These are phyloP conservation scores for Dynastes grantii DNA, from an alignment of 2,888 invertebrate genomes.

Conservation along the genomic window DNA sequence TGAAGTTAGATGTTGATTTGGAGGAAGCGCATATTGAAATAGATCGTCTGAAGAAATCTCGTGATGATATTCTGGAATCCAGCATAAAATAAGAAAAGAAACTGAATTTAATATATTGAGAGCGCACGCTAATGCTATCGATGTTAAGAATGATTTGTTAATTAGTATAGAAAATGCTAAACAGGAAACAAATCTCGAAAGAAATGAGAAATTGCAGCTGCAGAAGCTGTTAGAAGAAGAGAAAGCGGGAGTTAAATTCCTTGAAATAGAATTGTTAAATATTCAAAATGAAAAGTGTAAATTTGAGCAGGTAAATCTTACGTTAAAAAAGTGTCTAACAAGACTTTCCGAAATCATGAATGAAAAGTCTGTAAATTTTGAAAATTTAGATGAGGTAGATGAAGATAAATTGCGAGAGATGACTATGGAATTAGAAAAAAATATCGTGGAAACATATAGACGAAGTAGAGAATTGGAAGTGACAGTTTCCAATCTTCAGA, in stretches of 20 bases:
- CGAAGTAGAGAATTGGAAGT: constrained; percentile 50
- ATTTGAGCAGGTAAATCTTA: constrained; percentile 40
- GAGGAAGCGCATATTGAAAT: constrained; percentile 55
- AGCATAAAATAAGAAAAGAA: constrained; percentile 62
- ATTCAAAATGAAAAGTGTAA: constrained; percentile 53
- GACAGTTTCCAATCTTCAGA: constrained; percentile 54
- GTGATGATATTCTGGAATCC: constrained; percentile 61
- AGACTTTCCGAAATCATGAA: constrained; percentile 40
- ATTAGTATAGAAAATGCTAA: constrained; percentile 58
- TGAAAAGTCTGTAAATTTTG: constrained; percentile 36
- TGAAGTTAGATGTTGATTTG: constrained; percentile 48
- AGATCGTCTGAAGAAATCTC: constrained; percentile 60
- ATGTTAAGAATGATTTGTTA: constrained; percentile 60
- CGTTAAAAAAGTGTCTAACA: constrained; percentile 30
- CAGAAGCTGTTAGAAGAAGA: constrained; percentile 52
- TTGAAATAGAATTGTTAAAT: constrained; percentile 53
- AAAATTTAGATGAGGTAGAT: constrained; percentile 31
- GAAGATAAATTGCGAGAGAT: constrained; percentile 46
- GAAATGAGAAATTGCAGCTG: constrained; percentile 48
- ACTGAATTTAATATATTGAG: constrained; percentile 60
- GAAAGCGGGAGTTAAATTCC: constrained; percentile 53
- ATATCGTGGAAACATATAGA: constrained; percentile 51
- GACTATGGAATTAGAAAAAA: constrained; percentile 55
- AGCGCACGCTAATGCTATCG: constrained; percentile 61
- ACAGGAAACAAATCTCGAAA: constrained; percentile 55